These are phyloP conservation scores for Odobenus rosmarus DNA, from an alignment of 2,113 vertebrate genomes.

Conservation along the genomic window DNA sequence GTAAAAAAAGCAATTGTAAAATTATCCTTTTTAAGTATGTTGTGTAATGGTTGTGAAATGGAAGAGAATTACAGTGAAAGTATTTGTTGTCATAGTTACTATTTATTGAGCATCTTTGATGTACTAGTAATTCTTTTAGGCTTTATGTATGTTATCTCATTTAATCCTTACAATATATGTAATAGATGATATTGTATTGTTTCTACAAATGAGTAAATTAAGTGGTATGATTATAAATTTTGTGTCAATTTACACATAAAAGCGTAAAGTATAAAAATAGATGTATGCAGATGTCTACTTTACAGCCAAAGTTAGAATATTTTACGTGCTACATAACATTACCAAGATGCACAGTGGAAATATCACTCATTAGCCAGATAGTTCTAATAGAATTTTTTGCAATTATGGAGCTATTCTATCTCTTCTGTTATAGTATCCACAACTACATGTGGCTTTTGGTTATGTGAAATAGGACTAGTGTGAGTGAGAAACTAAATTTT, in stretches of 20 bases:
- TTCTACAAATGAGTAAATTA: not conserved
- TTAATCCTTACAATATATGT: not conserved
- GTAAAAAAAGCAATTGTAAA: constrained; percentile 25
- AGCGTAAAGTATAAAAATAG: not conserved
- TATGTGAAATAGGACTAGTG: not conserved
- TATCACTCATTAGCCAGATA: not conserved
- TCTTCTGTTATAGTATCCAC: not conserved
- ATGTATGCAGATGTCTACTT: not conserved
- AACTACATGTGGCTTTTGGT: not conserved
- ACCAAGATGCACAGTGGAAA: not conserved
- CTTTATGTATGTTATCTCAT: not conserved
- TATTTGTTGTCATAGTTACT: not conserved
- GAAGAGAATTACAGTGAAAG: not conserved
- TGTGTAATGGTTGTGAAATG: not conserved
- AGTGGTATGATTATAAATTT: not conserved
- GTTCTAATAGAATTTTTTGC: not conserved
- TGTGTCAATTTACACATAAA: not conserved
- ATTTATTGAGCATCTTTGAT: not conserved
- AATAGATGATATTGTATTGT: not conserved
- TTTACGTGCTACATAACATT: not conserved
- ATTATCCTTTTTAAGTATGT: not conserved
- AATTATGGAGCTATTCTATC: not conserved
- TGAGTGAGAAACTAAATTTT: not conserved
- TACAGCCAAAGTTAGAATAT: not conserved
- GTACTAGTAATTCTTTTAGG: not conserved